phyloP scores from a whole-genome alignment of 2,113 vertebrate species.

The Seriola dumerili region DNA sequence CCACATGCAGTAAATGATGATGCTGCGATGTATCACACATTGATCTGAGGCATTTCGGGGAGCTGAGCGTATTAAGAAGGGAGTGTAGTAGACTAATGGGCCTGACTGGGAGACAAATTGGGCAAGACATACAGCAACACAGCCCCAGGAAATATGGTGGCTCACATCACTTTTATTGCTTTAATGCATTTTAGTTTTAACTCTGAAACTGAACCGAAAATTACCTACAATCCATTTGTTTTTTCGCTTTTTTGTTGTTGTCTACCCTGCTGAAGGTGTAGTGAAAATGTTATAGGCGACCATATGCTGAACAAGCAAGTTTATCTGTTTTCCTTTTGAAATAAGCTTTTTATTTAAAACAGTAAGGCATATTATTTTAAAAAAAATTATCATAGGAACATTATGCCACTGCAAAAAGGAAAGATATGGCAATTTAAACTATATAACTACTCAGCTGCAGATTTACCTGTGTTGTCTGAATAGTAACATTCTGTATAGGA shows the following conservation, averaged over 20 bases:
- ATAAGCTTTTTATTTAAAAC: slow-evolving; percentile 62
- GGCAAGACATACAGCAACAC: slow-evolving; percentile 75
- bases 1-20: slow-evolving; percentile 78
- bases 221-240: slow-evolving; percentile 73
- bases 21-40: slow-evolving; percentile 77
- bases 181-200: slow-evolving; percentile 84
- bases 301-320: slow-evolving; percentile 42
- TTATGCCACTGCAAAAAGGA: slow-evolving; percentile 20
- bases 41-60: slow-evolving; percentile 78
- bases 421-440: slow-evolving; percentile 24
- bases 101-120: slow-evolving; percentile 85
- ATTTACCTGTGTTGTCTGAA: slow-evolving; percentile 21
- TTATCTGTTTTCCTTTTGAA: slow-evolving; percentile 48
- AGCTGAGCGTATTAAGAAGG: slow-evolving; percentile 77
- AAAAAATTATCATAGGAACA: slow-evolving; percentile 45
- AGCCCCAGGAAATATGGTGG: slow-evolving; percentile 80
- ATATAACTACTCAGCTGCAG: slow-evolving; percentile 3
- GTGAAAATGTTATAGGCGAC: slow-evolving; percentile 32
- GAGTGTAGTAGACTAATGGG: slow-evolving; percentile 80
- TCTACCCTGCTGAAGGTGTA: slow-evolving; percentile 47
- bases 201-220: slow-evolving; percentile 80
- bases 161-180: slow-evolving; percentile 82
- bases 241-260: slow-evolving; percentile 47
- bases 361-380: background rate
- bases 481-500: slow-evolving; percentile 19